phyloP scores from a whole-genome alignment of 2,888 invertebrate genomes.

The Clusia tigrina region DNA sequence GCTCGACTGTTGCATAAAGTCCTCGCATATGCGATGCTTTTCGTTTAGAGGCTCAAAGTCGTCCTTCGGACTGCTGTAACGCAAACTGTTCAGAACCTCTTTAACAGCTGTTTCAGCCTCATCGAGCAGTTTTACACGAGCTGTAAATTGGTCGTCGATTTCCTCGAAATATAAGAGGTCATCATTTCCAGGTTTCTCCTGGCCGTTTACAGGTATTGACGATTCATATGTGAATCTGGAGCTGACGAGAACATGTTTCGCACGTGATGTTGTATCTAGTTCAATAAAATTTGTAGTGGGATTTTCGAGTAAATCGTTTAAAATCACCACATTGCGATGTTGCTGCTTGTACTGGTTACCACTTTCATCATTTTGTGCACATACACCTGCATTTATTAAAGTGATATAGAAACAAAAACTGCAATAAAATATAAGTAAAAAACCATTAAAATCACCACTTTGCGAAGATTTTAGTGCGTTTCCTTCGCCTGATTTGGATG shows the following conservation, averaged over 20 bases:
- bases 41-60: constrained; percentile 15
- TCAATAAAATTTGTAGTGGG: constrained; percentile 54
- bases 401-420: too few relatives aligned
- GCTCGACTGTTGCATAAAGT: not conserved
- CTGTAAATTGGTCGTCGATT: constrained; percentile 37
- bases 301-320: constrained; percentile 55
- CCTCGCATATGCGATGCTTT: too few relatives aligned
- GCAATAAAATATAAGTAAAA: too few relatives aligned
- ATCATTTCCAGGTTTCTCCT: not conserved
- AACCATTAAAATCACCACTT: too few relatives aligned
- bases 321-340: constrained; percentile 44
- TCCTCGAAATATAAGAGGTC: constrained; percentile 47
- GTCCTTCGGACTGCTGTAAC: not conserved
- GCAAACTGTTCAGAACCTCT: constrained; percentile 39
- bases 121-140: constrained; percentile 44
- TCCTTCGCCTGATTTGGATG: not conserved
- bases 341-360: not conserved
- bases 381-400: too few relatives aligned
- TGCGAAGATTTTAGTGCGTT: not conserved
- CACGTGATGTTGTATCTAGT: constrained; percentile 32
- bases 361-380: too few relatives aligned
- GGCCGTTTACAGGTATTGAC: not conserved
- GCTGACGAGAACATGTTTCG: not conserved
- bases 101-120: constrained; percentile 44
- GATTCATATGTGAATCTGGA: not conserved